Evolutionary conservation across 2,113 vertebrate species (phyloP).

Genomic region (Collichthys lucidus): DNA sequence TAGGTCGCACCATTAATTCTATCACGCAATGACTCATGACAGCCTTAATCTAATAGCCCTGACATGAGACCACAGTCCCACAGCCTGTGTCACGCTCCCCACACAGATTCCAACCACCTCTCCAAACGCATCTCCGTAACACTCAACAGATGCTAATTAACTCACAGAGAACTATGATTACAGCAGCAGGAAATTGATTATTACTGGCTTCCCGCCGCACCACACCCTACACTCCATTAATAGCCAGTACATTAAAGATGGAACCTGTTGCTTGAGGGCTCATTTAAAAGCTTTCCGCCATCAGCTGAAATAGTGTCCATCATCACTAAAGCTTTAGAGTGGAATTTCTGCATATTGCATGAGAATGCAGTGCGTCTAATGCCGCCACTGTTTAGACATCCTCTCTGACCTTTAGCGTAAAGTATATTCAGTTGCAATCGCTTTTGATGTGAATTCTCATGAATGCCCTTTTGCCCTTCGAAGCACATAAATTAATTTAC

Average conservation of each 20-base stretch:
- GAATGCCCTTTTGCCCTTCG: constrained; percentile 34
- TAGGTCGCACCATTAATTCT: constrained; percentile 61
- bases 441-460: constrained; percentile 45
- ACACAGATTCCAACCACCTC: constrained; percentile 41
- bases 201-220: constrained; percentile 68
- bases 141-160: constrained; percentile 76
- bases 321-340: constrained; percentile 36
- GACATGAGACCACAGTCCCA: constrained; percentile 33
- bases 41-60: constrained; percentile 60
- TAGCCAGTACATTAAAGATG: constrained; percentile 66
- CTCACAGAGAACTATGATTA: constrained; percentile 79
- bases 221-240: constrained; percentile 71
- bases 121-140: constrained; percentile 44
- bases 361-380: constrained; percentile 10
- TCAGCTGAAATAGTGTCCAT: constrained; percentile 23
- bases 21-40: constrained; percentile 59
- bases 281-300: constrained; percentile 50
- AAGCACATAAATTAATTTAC: constrained; percentile 57
- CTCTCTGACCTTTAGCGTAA: constrained; percentile 52
- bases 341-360: constrained; percentile 34
- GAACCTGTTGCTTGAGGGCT: constrained; percentile 62
- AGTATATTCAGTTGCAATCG: constrained; percentile 27
- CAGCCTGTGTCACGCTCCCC: constrained; percentile 41
- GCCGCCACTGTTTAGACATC: constrained; percentile 25
- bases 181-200: constrained; percentile 81